A percentile compares a stretch with the other conserved stretches of the same genome.
Evolutionary conservation across 2,888 invertebrate species (phyloP).

Genomic region (Ypsolopha scabrella): DNA sequence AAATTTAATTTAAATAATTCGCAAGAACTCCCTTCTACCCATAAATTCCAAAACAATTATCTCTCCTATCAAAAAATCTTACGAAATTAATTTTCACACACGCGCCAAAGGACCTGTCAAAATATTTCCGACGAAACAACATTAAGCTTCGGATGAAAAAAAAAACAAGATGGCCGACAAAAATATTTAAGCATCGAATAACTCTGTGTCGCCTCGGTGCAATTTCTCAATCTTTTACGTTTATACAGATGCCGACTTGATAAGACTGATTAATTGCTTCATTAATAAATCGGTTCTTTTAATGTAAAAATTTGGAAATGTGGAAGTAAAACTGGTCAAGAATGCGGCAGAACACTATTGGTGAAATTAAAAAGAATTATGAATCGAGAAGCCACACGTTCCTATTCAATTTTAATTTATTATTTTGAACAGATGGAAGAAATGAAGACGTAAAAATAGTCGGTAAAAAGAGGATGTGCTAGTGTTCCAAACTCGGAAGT

Average conservation of each 20-base stretch:
- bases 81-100: neutral
- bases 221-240: conserved; percentile 3
- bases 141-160: neutral
- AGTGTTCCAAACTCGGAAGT: no score
- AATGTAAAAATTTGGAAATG: conserved; percentile 37
- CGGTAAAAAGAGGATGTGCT: no score
- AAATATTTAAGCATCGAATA: neutral
- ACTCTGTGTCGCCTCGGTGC: neutral
- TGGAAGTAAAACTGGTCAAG: conserved; percentile 12
- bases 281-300: conserved; percentile 58
- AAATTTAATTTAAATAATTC: no score
- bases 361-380: no score
- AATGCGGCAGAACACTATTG: no score
- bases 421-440: no score
- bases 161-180: neutral
- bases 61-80: neutral
- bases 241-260: conserved; percentile 36
- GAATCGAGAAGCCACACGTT: no score
- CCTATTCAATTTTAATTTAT: no score
- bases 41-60: no score
- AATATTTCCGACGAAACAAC: neutral
- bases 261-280: conserved; percentile 59
- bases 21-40: no score
- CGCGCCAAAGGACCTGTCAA: neutral
- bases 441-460: no score